Conservation (phyloP, 2,113 vertebrate species). For the Ictalurus punctatus region DNA sequence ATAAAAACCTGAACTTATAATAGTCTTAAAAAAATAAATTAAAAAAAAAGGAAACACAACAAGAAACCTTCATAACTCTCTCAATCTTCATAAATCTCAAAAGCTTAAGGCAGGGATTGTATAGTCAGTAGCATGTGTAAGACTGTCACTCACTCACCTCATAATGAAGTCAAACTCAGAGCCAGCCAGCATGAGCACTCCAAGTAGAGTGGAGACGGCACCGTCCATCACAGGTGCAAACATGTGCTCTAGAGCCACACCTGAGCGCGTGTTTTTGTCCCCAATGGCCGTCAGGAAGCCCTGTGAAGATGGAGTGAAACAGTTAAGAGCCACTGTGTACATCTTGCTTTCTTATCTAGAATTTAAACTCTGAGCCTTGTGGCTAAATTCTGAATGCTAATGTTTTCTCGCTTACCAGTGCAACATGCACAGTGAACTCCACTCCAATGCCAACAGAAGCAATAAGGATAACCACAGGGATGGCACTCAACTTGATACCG, state of each 20-base stretch:
- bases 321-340: background rate
- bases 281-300: slow-evolving; percentile 96
- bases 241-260: slow-evolving; percentile 93
- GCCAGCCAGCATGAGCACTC: slow-evolving; percentile 95
- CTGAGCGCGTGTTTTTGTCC: slow-evolving; percentile 86
- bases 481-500: slow-evolving; percentile 95
- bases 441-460: slow-evolving; percentile 97
- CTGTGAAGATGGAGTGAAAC: slow-evolving; percentile 65
- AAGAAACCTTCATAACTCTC: background rate
- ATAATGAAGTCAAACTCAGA: slow-evolving; percentile 99
- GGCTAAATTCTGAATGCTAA: background rate
- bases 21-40: background rate
- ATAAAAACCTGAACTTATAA: background rate
- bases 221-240: slow-evolving; percentile 95
- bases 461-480: slow-evolving; percentile 95
- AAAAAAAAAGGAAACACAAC: background rate
- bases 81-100: background rate
- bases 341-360: background rate
- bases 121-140: background rate
- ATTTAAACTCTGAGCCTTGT: background rate
- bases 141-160: slow-evolving; percentile 75
- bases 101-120: background rate
- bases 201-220: slow-evolving; percentile 94
- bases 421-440: slow-evolving; percentile 96
- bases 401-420: slow-evolving; percentile 78